Base-by-base conservation (phyloP, 2,113 vertebrate genomes). In the Lasiurus cinereus region DNA sequence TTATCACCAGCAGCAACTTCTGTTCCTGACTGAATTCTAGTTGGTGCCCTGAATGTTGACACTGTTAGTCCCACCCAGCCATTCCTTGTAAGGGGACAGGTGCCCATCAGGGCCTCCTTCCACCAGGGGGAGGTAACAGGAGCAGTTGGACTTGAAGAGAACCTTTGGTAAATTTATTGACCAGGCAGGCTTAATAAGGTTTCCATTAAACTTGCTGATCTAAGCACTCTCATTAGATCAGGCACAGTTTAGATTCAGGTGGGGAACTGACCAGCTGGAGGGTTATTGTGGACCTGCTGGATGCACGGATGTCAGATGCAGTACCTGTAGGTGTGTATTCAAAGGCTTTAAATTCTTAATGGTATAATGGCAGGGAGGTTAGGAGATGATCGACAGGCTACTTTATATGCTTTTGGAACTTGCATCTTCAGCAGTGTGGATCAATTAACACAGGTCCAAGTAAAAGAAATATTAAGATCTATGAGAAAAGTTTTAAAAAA, bases 381-480 rank as follows among this genome's bases (percentile, higher is more conserved):
- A 21, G 62, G 64, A 56, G 43, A 19, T 39, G 43, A 64, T 22
- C 46, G n/a, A 39, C 14, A 33, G 69, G 36, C 70, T 27, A 19
- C 70, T 84, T 56, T 8, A 15, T 27, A 4, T 50, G 70, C 19
- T 33, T 73, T 80, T 79, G 74, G 50, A 83, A 16, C 83, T 79
- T 86, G 2, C 27, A 24, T 89, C 31, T 76, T 69, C 15, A 91
- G 43, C 1, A 46, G 0, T 0, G 1, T 48, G 24, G 33, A 76
- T 43, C 56, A n/a, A 12, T 29, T 54, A 56, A 83, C 33, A 90
- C 82, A 79, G 52, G 39, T n/a, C 77, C 24, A 85, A 70, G 21
- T 46, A 56, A 39, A 91, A 89, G 24, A 85, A 93, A 88, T 59
- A 83, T 39, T 56, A 84, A 85, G 66, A 82, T 33, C 8, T 27